Percentiles rank a stretch among this genome's conserved stretches.
Conservation (phyloP, 2,888 invertebrate genomes). For the Synanthedon vespiformis region DNA sequence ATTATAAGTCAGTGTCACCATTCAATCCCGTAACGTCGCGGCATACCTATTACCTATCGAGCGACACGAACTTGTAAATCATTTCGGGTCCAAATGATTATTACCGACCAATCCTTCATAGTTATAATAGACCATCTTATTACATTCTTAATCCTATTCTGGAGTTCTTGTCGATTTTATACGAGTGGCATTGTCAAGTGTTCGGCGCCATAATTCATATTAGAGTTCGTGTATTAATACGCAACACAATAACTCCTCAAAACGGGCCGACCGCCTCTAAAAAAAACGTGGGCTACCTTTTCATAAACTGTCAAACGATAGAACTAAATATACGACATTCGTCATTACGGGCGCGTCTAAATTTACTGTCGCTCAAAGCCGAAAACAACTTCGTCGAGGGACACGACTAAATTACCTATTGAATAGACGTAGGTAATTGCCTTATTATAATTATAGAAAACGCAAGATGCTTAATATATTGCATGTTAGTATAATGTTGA, state of each 20-base stretch:
- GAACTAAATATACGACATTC: constrained; percentile 57
- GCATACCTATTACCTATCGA: constrained; percentile 8
- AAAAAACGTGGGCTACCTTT: constrained; percentile 48
- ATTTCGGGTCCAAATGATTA: constrained; percentile 53
- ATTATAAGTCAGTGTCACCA: constrained; percentile 25
- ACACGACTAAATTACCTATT: background rate
- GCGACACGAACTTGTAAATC: constrained; percentile 49
- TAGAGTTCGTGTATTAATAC: constrained; percentile 47
- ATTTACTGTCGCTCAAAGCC: constrained; percentile 22
- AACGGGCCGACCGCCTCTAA: constrained; percentile 22
- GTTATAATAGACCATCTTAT: constrained; percentile 38
- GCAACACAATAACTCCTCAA: constrained; percentile 33
- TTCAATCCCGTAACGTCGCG: constrained; percentile 31
- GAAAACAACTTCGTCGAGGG: background rate
- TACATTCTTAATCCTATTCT: constrained; percentile 59
- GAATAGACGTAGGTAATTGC: background rate
- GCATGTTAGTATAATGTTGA: no score
- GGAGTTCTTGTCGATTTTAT: constrained; percentile 56
- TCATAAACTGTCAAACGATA: constrained; percentile 41
- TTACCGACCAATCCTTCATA: constrained; percentile 51
- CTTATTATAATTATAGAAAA: no score
- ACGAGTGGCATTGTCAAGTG: constrained; percentile 44
- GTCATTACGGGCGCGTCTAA: constrained; percentile 47
- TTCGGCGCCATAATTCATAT: constrained; percentile 54
- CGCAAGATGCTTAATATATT: no score